These are phyloP conservation scores for Selene dorsalis DNA, from an alignment of 2,797 vertebrate genomes.

Conservation along the genomic window DNA sequence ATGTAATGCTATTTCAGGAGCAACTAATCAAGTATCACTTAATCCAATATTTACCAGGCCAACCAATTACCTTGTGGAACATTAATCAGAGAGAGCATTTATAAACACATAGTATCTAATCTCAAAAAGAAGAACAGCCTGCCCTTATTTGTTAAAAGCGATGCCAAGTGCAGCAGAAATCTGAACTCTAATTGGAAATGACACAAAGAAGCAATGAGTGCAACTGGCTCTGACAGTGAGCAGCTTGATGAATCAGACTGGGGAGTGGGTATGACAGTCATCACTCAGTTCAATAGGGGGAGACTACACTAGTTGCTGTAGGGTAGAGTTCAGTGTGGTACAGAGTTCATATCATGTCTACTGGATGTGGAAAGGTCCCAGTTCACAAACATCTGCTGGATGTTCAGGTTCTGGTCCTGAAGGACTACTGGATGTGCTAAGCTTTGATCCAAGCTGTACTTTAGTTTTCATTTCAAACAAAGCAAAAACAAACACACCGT, in stretches of 20 bases:
- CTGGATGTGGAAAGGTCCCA: slow-evolving; percentile 26
- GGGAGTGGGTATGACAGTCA: slow-evolving; percentile 36
- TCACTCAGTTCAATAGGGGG: slow-evolving; percentile 40
- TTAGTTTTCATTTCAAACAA: neutral
- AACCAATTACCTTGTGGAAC: slow-evolving; percentile 69
- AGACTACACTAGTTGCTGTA: slow-evolving; percentile 13
- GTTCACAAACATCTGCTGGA: slow-evolving; percentile 22
- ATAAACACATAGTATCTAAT: slow-evolving; percentile 71
- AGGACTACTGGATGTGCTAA: slow-evolving; percentile 45
- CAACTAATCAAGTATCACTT: slow-evolving; percentile 69
- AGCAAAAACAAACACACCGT: neutral
- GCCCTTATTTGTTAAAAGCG: slow-evolving; percentile 58
- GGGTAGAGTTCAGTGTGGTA: slow-evolving; percentile 25
- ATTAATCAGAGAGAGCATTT: slow-evolving; percentile 71
- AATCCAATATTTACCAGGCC: slow-evolving; percentile 70
- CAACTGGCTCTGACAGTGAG: slow-evolving; percentile 50
- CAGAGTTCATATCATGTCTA: slow-evolving; percentile 20
- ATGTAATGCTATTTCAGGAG: slow-evolving; percentile 71
- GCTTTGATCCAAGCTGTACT: slow-evolving; percentile 24
- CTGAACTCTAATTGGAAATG: slow-evolving; percentile 51
- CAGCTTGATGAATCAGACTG: slow-evolving; percentile 60
- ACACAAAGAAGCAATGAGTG: slow-evolving; percentile 40
- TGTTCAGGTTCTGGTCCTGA: slow-evolving; percentile 33
- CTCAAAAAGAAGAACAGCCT: slow-evolving; percentile 66
- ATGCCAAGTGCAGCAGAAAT: slow-evolving; percentile 40